Evolutionary conservation across 2,888 invertebrate species (phyloP).

Genomic region (Ceramica pisi): DNA sequence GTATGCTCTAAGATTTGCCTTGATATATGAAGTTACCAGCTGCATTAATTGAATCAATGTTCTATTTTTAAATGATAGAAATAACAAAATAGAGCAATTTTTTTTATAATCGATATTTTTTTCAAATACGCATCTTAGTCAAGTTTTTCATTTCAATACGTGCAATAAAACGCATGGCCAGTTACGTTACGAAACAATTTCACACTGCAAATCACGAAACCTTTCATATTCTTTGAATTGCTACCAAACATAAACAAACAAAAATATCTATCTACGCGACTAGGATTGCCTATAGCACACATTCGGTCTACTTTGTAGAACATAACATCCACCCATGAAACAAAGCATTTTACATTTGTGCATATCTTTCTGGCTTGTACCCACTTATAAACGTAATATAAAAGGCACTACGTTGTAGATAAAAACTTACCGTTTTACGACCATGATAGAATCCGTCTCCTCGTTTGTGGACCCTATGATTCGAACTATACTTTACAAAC

Average conservation of each 20-base stretch:
- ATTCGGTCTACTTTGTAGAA: slow-evolving; percentile 44
- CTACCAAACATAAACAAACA: slow-evolving; percentile 72
- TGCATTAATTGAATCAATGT: background rate
- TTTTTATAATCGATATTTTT: slow-evolving; percentile 62
- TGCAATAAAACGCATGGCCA: slow-evolving; percentile 53
- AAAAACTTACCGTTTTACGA: slow-evolving; percentile 90
- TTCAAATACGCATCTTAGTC: slow-evolving; percentile 58
- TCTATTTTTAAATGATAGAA: slow-evolving; percentile 15
- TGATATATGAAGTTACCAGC: background rate
- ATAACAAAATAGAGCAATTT: background rate
- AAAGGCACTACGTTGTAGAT: slow-evolving; percentile 67
- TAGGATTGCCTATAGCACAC: slow-evolving; percentile 44
- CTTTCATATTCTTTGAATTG: slow-evolving; percentile 41
- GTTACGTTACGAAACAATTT: slow-evolving; percentile 27
- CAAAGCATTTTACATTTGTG: slow-evolving; percentile 58
- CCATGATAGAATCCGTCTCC: slow-evolving; percentile 91
- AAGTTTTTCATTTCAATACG: slow-evolving; percentile 50
- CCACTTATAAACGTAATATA: slow-evolving; percentile 4
- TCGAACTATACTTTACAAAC: slow-evolving; percentile 87
- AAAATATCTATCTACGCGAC: slow-evolving; percentile 55
- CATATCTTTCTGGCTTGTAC: slow-evolving; percentile 12
- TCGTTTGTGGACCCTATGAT: slow-evolving; percentile 91
- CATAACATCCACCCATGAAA: slow-evolving; percentile 59
- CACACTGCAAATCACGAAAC: slow-evolving; percentile 26
- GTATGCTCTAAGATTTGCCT: background rate